These are phyloP conservation scores for Manacus vitellinus DNA, from an alignment of 2,113 vertebrate species.

Conservation along the genomic window DNA sequence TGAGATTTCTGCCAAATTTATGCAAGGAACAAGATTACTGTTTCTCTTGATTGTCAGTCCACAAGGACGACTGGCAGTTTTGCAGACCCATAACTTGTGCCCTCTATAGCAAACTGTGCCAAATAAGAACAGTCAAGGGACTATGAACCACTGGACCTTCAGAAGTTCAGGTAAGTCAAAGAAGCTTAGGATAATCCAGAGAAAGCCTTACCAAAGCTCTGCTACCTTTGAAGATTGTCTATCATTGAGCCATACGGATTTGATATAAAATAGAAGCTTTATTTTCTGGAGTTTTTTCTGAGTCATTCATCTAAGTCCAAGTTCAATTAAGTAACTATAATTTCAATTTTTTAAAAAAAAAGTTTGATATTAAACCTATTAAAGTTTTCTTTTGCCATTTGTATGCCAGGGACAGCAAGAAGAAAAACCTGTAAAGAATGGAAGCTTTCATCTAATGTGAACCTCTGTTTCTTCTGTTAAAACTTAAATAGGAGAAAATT, in stretches of 20 bases:
- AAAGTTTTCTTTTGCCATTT: not conserved
- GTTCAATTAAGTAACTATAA: not conserved
- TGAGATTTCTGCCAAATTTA: not conserved
- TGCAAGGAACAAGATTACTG: not conserved
- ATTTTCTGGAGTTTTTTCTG: not conserved
- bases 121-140: not conserved
- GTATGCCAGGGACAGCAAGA: not conserved
- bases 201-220: not conserved
- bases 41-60: not conserved
- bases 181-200: not conserved
- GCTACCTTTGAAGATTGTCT: not conserved
- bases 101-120: not conserved
- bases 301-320: not conserved
- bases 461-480: not conserved
- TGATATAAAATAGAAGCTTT: not conserved
- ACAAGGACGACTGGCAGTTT: not conserved
- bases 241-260: not conserved
- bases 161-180: not conserved
- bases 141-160: not conserved
- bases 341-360: not conserved
- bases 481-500: slow-evolving; percentile 15
- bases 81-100: not conserved
- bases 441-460: not conserved
- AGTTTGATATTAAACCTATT: not conserved
- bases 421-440: not conserved